Percentiles rank a stretch among this genome's conserved stretches.
phyloP scores from a whole-genome alignment of 2,888 invertebrate genomes.

The Apodemia zela region DNA sequence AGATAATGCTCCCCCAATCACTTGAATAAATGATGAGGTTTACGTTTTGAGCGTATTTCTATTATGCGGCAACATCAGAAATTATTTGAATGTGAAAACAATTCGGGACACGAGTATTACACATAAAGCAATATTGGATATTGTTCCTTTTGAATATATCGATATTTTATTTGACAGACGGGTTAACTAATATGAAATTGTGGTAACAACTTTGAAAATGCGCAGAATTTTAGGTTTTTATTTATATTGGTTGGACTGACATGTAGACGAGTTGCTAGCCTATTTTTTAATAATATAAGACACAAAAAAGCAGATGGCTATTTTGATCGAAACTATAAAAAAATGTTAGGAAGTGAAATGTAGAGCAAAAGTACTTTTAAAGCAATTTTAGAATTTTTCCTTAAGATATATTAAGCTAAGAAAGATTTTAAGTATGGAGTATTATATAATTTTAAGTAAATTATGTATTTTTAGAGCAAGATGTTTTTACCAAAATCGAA shows the following conservation, averaged over 20 bases:
- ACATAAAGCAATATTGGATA: neutral
- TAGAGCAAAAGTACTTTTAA: too few species aligned
- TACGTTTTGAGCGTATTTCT: constrained; percentile 3
- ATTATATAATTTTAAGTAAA: too few species aligned
- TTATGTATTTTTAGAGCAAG: too few species aligned
- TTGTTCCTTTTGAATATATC: constrained; percentile 2
- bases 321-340: too few species aligned
- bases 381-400: too few species aligned
- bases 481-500: too few species aligned
- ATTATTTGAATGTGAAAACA: constrained; percentile 13
- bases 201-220: neutral
- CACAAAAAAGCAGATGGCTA: too few species aligned
- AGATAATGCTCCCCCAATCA: constrained; percentile 6
- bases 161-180: neutral
- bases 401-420: too few species aligned
- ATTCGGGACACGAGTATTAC: neutral
- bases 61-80: constrained; percentile 2
- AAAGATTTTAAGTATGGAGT: too few species aligned
- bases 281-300: too few species aligned
- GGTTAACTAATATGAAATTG: neutral
- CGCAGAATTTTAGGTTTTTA: neutral
- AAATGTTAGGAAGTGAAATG: too few species aligned
- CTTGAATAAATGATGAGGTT: constrained; percentile 11
- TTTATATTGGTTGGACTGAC: neutral
- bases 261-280: too few species aligned